Conservation (phyloP, 2,113 vertebrate species). For the Pollachius pollachius region DNA sequence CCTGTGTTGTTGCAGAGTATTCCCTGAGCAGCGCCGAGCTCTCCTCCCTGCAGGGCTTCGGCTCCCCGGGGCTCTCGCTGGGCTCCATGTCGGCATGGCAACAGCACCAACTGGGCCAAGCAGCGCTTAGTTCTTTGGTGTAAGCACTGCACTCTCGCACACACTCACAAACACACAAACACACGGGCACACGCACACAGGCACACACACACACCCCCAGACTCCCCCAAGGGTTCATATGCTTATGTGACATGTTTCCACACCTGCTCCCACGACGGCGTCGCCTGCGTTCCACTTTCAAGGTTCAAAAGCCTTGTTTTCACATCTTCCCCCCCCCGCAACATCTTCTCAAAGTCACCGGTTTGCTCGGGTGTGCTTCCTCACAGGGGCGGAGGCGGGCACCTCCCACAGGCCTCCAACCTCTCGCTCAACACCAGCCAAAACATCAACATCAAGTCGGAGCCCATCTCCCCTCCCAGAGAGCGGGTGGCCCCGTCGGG, state of each 20-base stretch:
- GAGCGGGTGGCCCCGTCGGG: slow-evolving; percentile 89
- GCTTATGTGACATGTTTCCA: not conserved
- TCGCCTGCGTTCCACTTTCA: no score
- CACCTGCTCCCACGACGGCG: not conserved
- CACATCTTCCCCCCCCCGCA: not conserved
- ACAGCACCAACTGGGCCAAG: slow-evolving; percentile 92
- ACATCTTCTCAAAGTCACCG: slow-evolving; percentile 25
- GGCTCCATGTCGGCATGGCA: slow-evolving; percentile 98
- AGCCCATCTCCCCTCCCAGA: slow-evolving; percentile 95
- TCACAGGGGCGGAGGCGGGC: slow-evolving; percentile 79
- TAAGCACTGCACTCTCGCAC: slow-evolving; percentile 80
- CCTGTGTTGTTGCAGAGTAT: slow-evolving; percentile 79
- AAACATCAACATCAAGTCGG: slow-evolving; percentile 95
- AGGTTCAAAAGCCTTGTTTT: no score
- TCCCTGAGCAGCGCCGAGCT: slow-evolving; percentile 94
- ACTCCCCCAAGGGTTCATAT: slow-evolving; percentile 43
- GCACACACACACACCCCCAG: slow-evolving; percentile 45
- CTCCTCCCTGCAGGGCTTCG: slow-evolving; percentile 92
- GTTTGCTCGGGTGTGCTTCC: no score
- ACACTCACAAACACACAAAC: slow-evolving; percentile 11
- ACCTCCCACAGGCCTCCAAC: slow-evolving; percentile 96
- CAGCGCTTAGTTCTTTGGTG: slow-evolving; percentile 95
- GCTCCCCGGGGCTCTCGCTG: slow-evolving; percentile 90
- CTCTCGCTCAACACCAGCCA: slow-evolving; percentile 95
- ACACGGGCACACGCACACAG: slow-evolving; percentile 11